Conservation (phyloP, 1,140 invertebrate species). For the Trichonephila inaurata region DNA sequence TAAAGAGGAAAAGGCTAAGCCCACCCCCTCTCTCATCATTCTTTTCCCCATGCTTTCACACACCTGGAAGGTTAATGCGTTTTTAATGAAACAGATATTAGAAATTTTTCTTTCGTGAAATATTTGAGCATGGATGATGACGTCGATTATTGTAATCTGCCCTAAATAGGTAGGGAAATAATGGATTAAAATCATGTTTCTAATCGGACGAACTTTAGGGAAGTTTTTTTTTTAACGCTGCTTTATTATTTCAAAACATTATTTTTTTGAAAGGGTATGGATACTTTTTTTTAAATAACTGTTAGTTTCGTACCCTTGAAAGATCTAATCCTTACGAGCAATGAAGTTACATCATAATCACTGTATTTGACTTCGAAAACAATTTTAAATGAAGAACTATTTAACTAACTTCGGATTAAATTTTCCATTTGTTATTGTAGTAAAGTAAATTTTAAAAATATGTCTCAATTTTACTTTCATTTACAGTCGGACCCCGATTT, state of each 20-base stretch:
- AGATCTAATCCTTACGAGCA: not conserved
- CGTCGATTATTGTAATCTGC: constrained; percentile 6
- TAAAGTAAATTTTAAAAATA: too few relatives aligned
- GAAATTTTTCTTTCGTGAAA: not conserved
- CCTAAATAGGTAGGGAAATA: not conserved
- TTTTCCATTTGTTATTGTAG: too few relatives aligned
- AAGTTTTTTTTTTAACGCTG: not conserved
- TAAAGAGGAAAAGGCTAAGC: not conserved
- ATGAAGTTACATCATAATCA: not conserved
- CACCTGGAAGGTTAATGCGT: constrained; percentile 39
- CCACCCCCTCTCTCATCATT: not conserved
- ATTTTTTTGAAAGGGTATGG: not conserved
- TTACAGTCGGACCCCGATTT: too few relatives aligned
- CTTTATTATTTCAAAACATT: not conserved
- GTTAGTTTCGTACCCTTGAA: too few relatives aligned
- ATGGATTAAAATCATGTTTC: not conserved
- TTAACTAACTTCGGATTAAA: too few relatives aligned
- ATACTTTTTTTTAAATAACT: not conserved
- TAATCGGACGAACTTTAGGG: too few relatives aligned
- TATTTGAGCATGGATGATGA: constrained; percentile 12
- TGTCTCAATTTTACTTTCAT: too few relatives aligned
- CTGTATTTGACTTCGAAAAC: not conserved
- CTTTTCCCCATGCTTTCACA: not conserved
- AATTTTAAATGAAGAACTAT: not conserved
- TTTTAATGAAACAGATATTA: constrained; percentile 53